These are phyloP conservation scores for Pristionchus pacificus DNA, from an alignment of 1,140 invertebrate genomes.

Conservation along the genomic window DNA sequence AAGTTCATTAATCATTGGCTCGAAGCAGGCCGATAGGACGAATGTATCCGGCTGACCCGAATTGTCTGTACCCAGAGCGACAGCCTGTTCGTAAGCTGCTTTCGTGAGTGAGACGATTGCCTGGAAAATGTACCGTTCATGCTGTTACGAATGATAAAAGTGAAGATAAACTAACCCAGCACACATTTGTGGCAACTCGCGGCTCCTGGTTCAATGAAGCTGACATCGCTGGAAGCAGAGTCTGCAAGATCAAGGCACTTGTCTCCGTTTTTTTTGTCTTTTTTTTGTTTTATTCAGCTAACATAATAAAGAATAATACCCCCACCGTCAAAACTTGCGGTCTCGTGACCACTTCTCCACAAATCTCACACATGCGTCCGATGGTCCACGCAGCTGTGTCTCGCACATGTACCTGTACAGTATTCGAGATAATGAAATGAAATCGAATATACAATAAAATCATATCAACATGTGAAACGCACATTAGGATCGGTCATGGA, in stretches of 20 bases:
- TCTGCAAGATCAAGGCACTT: slow-evolving; percentile 73
- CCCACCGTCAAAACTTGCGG: slow-evolving; percentile 4
- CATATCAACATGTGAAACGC: no score
- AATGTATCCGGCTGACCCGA: slow-evolving; percentile 79
- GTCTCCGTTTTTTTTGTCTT: no score
- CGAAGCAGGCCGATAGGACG: slow-evolving; percentile 84
- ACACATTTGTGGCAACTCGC: slow-evolving; percentile 94
- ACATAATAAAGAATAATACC: not conserved
- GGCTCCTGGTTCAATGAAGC: slow-evolving; percentile 82
- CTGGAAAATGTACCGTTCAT: slow-evolving; percentile 51
- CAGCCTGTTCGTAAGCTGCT: slow-evolving; percentile 79
- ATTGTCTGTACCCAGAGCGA: slow-evolving; percentile 64
- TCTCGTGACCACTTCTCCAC: slow-evolving; percentile 88
- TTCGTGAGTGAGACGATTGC: slow-evolving; percentile 94
- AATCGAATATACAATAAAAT: slow-evolving; percentile 3
- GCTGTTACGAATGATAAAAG: not conserved
- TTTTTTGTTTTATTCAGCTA: slow-evolving; percentile 69
- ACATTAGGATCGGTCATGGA: slow-evolving; percentile 81
- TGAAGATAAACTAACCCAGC: slow-evolving; percentile 68
- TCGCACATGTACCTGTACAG: slow-evolving; percentile 76
- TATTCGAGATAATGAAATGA: slow-evolving; percentile 16
- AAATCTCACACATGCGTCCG: slow-evolving; percentile 91
- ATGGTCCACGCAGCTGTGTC: slow-evolving; percentile 98
- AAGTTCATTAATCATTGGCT: slow-evolving; percentile 83
- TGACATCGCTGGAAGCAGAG: slow-evolving; percentile 81